Evolutionary conservation across 2,888 invertebrate species (phyloP), one percentile per base, ranked within the genome.

Genomic region (Lutraria lutraria): DNA sequence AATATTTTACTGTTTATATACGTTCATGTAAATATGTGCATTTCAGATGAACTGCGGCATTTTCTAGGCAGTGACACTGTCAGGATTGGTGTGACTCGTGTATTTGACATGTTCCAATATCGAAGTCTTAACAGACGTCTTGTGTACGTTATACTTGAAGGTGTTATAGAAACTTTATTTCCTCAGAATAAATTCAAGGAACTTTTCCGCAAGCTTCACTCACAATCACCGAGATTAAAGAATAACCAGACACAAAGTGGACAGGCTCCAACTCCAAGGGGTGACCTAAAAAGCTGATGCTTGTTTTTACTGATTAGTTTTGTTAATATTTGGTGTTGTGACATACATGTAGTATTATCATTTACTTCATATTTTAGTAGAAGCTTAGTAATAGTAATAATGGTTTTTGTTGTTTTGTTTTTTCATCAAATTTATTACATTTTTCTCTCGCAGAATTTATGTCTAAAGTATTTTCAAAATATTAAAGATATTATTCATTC

Each of bases 41-140:
- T 91, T 97, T 34, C 97, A 98, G 99, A 99, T 97, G 99, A 99
- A 96, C 97, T 99, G 89, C 98, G 98, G 94, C 98, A 98, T 95
- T 98, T 99, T 94, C 98, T 99, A 88, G 99, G 99, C 0, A 98
- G 98, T 79, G 98, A 99, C 95, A 98, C 98, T 2, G 98, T 98
- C 4, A 97, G 98, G 34, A 97, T 98, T 93, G 99, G 99, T 8
- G 97, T 98, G 21, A 97, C 98, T 86, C 98, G 98, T 21, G 98
- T 99, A 52, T 99, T 99, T 96, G 98, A 98, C 95, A 97, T 99
- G 94, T 98, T 99, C 94, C 99, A 99, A 97, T 98, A 98, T 94
- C 98, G 98, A 93, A 97, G 98, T 94, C 97, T 99, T 88, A 99
- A 99, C 97, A 97, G 98, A 95, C 97, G 99, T 94, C 97, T 99